Base-by-base conservation (phyloP, 2,888 invertebrate genomes). In the Teleiodes luculella region DNA sequence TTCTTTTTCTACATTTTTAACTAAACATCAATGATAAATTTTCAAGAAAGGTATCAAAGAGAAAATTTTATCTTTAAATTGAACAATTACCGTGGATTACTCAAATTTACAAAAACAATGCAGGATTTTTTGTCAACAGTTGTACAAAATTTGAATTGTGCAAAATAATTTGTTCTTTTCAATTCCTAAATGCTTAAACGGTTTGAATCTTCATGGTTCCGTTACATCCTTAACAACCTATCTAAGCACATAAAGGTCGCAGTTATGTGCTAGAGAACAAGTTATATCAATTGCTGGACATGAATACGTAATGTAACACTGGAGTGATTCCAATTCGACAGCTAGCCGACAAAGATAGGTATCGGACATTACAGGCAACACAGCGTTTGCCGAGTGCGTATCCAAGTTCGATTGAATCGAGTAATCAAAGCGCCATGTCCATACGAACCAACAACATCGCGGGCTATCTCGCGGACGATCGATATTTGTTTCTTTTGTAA, bases 341-440 rank as follows among this genome's bases (percentile, higher is more conserved):
- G 83, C 18, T 67, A 70, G 64, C 79, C 78, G 78, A 80, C 79
- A 77, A 76, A 86, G 86, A 86, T 86, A 80, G 75, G 80, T 83
- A 85, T 86, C 85, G 72, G 68, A 77, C 80, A 79, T 85, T 81
- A 82, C 81, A 74, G 33, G 30, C 43, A 74, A 72, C 76, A 72
- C 74, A 75, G 80, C 78, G 78, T 70, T 67, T 68, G 64, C 67
- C 68, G 62, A 71, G 76, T 64, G 74, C 76, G 69, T 74, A 77
- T 78, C 78, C 78, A 72, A 80, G 76, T 78, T 72, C 78, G 80
- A 83, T 80, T 83, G 80, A 86, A 86, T 83, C 86, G 78, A 80
- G 78, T 80, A 87, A 88, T 87, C 88, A 87, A 85, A 85, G 80
- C 81, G 72, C 82, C 86, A 80, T 84, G 87, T 87, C 84, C 79